phyloP scores from a whole-genome alignment of 2,797 vertebrate species.

The Phrynocephalus forsythii region DNA sequence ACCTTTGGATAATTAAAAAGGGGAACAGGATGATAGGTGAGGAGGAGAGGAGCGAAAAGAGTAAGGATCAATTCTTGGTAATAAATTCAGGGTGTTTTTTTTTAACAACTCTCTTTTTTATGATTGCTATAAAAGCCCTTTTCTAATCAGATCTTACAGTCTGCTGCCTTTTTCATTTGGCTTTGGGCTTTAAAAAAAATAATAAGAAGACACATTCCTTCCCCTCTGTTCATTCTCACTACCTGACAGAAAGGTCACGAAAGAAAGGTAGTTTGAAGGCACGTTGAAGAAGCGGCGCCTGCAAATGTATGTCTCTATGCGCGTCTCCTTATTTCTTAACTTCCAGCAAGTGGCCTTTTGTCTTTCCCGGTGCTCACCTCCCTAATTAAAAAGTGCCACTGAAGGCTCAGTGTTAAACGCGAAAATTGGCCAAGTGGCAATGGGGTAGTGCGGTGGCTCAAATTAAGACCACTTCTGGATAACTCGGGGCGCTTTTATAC shows the following conservation, averaged over 20 bases:
- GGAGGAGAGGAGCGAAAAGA: not conserved
- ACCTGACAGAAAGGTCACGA: conserved; percentile 61
- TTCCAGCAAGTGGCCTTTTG: conserved; percentile 56
- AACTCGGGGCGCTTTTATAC: no score
- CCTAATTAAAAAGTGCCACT: conserved; percentile 61
- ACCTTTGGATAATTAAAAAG: conserved; percentile 7
- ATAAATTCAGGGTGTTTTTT: conserved; percentile 59
- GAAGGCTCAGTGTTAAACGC: conserved; percentile 2
- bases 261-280: conserved; percentile 47
- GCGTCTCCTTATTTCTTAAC: accelerated
- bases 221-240: conserved; percentile 52
- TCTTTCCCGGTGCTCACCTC: conserved; percentile 47
- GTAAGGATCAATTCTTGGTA: conserved; percentile 36
- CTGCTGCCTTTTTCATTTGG: conserved; percentile 11
- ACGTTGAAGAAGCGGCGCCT: conserved; percentile 9
- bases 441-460: not conserved
- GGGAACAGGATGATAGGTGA: not conserved
- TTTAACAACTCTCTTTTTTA: not conserved
- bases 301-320: no score
- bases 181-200: not conserved
- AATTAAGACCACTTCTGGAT: no score
- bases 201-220: not conserved
- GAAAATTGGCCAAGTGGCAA: not conserved
- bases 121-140: conserved; percentile 51
- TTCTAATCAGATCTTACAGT: conserved; percentile 41